Evolutionary conservation across 2,888 invertebrate species (phyloP), one percentile per base, ranked within the genome.

Genomic region (Mythimna impura): DNA sequence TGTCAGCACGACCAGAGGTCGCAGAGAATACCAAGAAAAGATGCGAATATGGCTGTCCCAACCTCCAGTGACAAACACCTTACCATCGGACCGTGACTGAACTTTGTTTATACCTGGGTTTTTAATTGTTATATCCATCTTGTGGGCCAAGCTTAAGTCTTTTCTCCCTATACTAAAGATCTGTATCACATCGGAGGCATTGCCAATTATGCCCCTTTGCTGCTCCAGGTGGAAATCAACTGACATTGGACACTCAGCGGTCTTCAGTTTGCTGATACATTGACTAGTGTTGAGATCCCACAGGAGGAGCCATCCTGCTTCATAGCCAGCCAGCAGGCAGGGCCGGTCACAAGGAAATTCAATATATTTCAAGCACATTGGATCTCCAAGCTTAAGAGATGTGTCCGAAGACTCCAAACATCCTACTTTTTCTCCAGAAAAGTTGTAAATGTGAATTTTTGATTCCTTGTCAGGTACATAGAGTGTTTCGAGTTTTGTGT

Each of bases 41-140:
- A 98, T 96, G 80, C 98, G 96, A 76, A 98, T 94, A 78, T 97
- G 96, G 2, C 98, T 97, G 89, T 98, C 98, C 97, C 98, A 98
- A 50, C 98, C 97, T 17, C 97, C 98, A 0, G 97, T 96, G 30
- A 97, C 97, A 86, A 98, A 97, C 10, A 98, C 97, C 91, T 97
- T 98, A 6, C 97, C 96, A 91, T 98, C 98, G 0, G 95, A 93
- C 40, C 98, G 96, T 80, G 98, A 96, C 85, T 96, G 97, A 10
- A 98, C 96, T 83, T 97, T 97, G 86, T 97, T 98, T 58, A 97
- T 97, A 10, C 98, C 98, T 2, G 97, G 96, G 91, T 98, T 98
- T 87, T 97, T 98, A n/a, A 98, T 96, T 52, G 95, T 93, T 70
- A 97, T 93, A 88, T 97, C 97, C 86, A 96, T 91, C 89, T 97